phyloP scores from a whole-genome alignment of 2,888 invertebrate species.

The Chalcosyrphus nemorum region DNA sequence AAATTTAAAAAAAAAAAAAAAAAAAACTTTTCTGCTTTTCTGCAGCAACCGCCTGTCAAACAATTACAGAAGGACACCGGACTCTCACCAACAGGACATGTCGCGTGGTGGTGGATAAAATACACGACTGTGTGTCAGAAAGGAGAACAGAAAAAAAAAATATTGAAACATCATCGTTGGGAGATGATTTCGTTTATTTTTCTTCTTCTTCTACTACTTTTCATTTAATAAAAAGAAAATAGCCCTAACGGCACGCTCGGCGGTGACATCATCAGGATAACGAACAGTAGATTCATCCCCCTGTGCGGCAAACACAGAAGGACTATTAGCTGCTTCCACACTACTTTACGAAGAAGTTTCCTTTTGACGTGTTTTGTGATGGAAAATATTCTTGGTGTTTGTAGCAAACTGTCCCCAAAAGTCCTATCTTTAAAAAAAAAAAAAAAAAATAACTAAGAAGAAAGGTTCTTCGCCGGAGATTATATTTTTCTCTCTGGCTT shows the following conservation, averaged over 20 bases:
- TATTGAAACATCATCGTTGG: conserved; percentile 64
- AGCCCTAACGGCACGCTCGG: conserved; percentile 54
- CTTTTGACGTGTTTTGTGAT: conserved; percentile 64
- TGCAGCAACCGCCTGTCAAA: conserved; percentile 61
- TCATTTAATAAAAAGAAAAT: conserved; percentile 70
- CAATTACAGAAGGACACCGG: conserved; percentile 62
- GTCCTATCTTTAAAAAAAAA: conserved; percentile 23
- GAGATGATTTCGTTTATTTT: conserved; percentile 32
- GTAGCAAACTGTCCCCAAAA: conserved; percentile 54
- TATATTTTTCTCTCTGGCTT: conserved; percentile 34
- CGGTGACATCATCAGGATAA: conserved; percentile 61
- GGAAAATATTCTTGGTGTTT: conserved; percentile 39
- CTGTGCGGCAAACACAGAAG: conserved; percentile 19
- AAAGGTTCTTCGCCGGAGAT: conserved; percentile 37
- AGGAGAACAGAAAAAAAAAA: conserved; percentile 22
- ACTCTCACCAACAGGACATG: conserved; percentile 23
- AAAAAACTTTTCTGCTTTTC: conserved; percentile 14
- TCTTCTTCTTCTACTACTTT: conserved; percentile 34
- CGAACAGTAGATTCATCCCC: conserved; percentile 24
- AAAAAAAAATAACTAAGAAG: neutral
- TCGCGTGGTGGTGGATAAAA: neutral
- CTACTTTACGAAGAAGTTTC: conserved; percentile 61
- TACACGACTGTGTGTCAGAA: conserved; percentile 13
- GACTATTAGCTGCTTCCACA: conserved; percentile 62
- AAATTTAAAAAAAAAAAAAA: conserved; percentile 43